These are phyloP conservation scores for Tupaia tana DNA, from an alignment of 2,113 vertebrate genomes.

Conservation along the genomic window DNA sequence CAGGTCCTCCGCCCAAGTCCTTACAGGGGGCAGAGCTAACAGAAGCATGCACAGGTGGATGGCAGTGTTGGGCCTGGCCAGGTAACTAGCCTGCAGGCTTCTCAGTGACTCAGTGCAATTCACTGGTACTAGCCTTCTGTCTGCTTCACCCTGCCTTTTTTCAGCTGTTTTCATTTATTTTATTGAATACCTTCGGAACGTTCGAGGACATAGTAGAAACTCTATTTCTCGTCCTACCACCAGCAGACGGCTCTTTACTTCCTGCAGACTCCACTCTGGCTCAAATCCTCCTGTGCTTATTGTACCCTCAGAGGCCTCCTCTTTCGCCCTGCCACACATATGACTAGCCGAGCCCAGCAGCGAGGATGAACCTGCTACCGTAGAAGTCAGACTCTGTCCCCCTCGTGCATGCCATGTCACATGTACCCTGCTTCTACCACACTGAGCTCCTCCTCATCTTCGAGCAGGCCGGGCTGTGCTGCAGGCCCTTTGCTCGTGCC, in stretches of 20 bases:
- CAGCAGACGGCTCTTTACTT: not conserved
- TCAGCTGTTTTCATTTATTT: not conserved
- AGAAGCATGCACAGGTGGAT: not conserved
- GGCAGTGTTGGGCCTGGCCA: not conserved
- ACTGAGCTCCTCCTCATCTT: accelerated
- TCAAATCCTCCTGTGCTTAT: accelerated
- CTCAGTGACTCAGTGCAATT: not conserved
- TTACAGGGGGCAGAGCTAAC: not conserved
- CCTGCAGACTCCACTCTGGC: not conserved
- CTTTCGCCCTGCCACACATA: accelerated
- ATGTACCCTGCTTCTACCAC: not conserved
- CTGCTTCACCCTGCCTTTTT: no score
- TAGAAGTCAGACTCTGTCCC: accelerated
- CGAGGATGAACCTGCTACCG: accelerated
- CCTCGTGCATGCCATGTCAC: accelerated
- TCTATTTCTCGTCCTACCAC: not conserved
- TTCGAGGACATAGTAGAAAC: accelerated
- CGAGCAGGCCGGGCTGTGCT: accelerated
- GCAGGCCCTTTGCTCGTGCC: not conserved
- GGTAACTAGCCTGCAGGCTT: no score
- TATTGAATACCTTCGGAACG: accelerated
- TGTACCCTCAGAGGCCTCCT: not conserved
- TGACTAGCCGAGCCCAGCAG: accelerated
- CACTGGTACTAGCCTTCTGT: accelerated
- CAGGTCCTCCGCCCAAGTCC: no score